phyloP scores from a whole-genome alignment of 2,888 invertebrate species.

The Euclidia mi region DNA sequence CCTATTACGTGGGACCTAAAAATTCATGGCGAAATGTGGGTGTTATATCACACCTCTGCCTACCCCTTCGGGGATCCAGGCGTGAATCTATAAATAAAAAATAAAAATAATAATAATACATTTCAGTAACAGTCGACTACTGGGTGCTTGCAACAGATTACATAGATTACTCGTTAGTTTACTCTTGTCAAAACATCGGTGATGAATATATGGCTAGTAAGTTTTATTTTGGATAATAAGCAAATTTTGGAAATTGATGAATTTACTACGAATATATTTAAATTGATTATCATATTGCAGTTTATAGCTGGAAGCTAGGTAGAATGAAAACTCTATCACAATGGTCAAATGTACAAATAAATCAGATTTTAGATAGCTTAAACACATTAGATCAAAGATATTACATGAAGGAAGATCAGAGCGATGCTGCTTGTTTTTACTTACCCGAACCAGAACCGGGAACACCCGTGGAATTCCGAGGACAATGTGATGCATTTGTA shows the following conservation, averaged over 20 bases:
- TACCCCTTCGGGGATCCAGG: too few species aligned
- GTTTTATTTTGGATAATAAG: too few species aligned
- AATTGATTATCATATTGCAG: too few species aligned
- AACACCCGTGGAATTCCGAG: constrained; percentile 65
- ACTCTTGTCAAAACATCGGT: constrained; percentile 90
- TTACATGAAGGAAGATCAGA: constrained; percentile 59
- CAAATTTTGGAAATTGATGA: too few species aligned
- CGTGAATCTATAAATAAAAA: too few species aligned
- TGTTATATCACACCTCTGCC: too few species aligned
- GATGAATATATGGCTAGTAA: too few species aligned
- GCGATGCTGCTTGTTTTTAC: constrained; percentile 67
- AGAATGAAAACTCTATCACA: constrained; percentile 56
- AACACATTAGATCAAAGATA: constrained; percentile 65
- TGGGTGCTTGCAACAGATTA: constrained; percentile 90
- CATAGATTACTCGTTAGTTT: constrained; percentile 90
- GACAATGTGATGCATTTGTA: constrained; percentile 63
- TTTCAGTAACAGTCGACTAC: constrained; percentile 68
- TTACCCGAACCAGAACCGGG: constrained; percentile 63
- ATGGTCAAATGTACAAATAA: constrained; percentile 51
- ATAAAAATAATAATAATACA: too few species aligned
- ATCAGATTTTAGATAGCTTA: constrained; percentile 50
- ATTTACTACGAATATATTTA: too few species aligned
- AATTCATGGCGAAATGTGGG: too few species aligned
- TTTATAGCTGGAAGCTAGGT: constrained; percentile 72
- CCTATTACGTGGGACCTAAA: too few species aligned